Evolutionary conservation across 2,113 vertebrate genomes (phyloP), one percentile per base, ranked within the genome.

Genomic region (Struthio camelus): DNA sequence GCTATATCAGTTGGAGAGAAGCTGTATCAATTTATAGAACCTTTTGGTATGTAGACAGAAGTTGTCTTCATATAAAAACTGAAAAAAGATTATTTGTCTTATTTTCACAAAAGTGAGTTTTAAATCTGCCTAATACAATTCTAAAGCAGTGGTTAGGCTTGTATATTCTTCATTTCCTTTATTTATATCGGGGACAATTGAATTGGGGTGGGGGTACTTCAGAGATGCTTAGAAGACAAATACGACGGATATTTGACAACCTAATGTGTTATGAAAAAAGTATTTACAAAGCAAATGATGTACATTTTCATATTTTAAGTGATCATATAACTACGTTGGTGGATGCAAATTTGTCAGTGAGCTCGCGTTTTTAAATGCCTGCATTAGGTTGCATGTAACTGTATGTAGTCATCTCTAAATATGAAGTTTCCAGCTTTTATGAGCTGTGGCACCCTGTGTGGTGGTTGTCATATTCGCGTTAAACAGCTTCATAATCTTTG

Each of bases 1-100:
- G 99, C 99, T 17, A 99, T 99, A 95, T 96, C 98, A 11, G 98
- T 99, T n/a, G 99, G 99, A 83, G 99, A 99, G 97, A 99, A 99
- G 87, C 98, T 99, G 34, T 99, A 99, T 96, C 99, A 99, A 97
- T 99, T 99, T 50, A 98, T 99, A 96, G 99, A 99, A 96, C 99
- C 99, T 58, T 99, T 99, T 69, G 99, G 99, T 99, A 99, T 23
- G 99, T 98, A 70, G 51, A 70, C 20, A 80, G 51, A 61, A 61
- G 54, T 44, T 54, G 90, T 61, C 18, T 70, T 83, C 22, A 9
- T 53, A n/a, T 32, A n/a, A 2, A 58, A 76, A 10, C 27, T 84
- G 24, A 50, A 66, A 46, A 65, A 65, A 73, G 28, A 19, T 6
- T 34, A 67, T 75, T 73, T 76, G 44, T 81, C 5, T 85, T n/a